Evolutionary conservation across 2,797 vertebrate genomes (phyloP).

Genomic region (Miichthys miiuy): DNA sequence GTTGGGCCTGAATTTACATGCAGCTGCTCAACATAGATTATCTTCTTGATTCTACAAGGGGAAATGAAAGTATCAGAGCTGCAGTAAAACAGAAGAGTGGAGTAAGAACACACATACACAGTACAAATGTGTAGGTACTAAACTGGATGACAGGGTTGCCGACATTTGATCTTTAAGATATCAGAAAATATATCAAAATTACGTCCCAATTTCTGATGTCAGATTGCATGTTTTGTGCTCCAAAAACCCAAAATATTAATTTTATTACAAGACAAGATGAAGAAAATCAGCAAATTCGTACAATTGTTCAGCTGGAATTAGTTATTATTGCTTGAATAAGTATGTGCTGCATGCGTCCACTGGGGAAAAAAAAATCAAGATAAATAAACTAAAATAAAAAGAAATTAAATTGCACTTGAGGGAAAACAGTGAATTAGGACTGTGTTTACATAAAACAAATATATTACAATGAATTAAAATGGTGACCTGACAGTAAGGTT

Average conservation of each 20-base stretch:
- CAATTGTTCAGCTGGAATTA: no score
- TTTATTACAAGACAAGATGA: not conserved
- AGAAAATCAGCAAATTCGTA: slow-evolving; percentile 1
- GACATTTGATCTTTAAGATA: no score
- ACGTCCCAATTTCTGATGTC: not conserved
- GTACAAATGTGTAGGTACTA: not conserved
- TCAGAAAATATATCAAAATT: no score
- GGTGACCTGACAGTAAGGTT: no score
- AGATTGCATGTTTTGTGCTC: not conserved
- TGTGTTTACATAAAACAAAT: not conserved
- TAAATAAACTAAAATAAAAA: not conserved
- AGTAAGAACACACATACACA: not conserved
- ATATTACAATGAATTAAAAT: no score
- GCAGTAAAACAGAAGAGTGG: not conserved
- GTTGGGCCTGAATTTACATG: not conserved
- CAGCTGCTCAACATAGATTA: not conserved
- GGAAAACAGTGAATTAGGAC: no score
- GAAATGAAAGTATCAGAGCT: not conserved
- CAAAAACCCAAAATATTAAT: no score
- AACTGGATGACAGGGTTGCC: no score
- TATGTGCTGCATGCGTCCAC: not conserved
- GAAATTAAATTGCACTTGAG: not conserved
- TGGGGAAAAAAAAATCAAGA: not conserved
- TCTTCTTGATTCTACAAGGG: not conserved
- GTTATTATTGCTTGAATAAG: not conserved